Base-by-base conservation (phyloP, 2,113 vertebrate species). In the Riparia riparia region DNA sequence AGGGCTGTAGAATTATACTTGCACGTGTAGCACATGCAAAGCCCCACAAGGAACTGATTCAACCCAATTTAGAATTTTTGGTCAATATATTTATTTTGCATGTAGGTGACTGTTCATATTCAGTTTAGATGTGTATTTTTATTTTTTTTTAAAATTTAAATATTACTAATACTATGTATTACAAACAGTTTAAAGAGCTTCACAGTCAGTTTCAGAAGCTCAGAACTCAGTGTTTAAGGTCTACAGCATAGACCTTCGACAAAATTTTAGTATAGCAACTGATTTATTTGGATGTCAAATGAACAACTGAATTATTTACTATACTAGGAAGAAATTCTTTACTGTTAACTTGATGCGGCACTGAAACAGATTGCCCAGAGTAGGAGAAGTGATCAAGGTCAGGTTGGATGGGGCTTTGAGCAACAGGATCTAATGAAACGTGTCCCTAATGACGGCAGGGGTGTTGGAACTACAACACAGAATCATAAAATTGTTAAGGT, bases 351-450 rank as follows among this genome's bases (percentile, higher is more conserved):
- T 64, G 58, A 34, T 12, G 14, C 50, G 17, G 20, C 31, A 26
- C n/a, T 54, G 41, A 39, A 71, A 31, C 4, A 54, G 7, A 11
- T 28, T 80, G 25, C 14, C 25, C 34, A 37, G 44, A 42, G 16
- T 4, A 42, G 42, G 2, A 4, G 31, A 50, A 57, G 8, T 10
- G 6, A 49, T 88, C 66, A 56, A 49, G 57, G 7, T 41, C 50
- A 18, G 7, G 5, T 3, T 57, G 50, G 37, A 19, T 17, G 7
- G 17, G 12, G 5, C 34, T 80, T 64, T 42, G 58, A 72, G 17
- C 9, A 80, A 31, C 6, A 0, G 1, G 7, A 26, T 57, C 31
- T 57, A 81, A 42, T 37, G 25, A 42, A 64, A 50, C 0, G 1
- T 37, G 17, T 26, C 21, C 20, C 37, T 65, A 17, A 7, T 34